Evolutionary conservation across 2,113 vertebrate species (phyloP), one percentile per base, ranked within the genome.

Genomic region (Promerops cafer): DNA sequence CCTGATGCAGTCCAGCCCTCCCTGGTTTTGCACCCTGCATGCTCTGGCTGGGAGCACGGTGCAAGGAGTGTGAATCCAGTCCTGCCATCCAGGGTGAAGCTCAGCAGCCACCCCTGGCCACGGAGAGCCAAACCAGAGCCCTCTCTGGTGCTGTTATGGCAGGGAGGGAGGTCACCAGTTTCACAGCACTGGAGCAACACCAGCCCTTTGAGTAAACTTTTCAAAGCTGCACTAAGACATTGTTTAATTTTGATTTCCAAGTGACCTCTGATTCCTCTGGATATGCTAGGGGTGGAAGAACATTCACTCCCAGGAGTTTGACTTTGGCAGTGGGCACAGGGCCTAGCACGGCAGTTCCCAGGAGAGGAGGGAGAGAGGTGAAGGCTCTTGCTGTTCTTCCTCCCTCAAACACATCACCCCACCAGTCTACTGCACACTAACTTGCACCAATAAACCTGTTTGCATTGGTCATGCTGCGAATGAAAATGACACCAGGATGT

Each of bases 221-320:
- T 77, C 50, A 91, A 74, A 88, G 68, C 61, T 72, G 59, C 33
- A 35, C 53, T 65, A 53, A 90, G 59, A 64, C 63, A 47, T 31
- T 87, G 94, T 83, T 95, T 95, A 72, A 80, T 87, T 95, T 53
- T 72, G 45, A 93, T 90, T 91, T 91, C 78, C 90, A 93, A 93
- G 39, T 88, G 78, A 94, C 66, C 71, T 85, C 84, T 80, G 44
- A 6, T 78, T 93, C 75, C 72, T 78, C 47, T 81, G 72, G 47
- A 54, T 72, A 68, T 50, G 64, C 42, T 57, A 35, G 19, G 23
- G 40, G 37, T 60, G 24, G 59, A 72, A 93, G 84, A 87, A 93
- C 63, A 70, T 83, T 76, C 54, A 54, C 35, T 83, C 61, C 60
- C 81, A 87, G 50, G 71, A 81, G 75, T 61, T 61, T 15, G 64